Evolutionary conservation across 1,140 invertebrate species (phyloP).

Genomic region (Chrysomallon squamiferum): DNA sequence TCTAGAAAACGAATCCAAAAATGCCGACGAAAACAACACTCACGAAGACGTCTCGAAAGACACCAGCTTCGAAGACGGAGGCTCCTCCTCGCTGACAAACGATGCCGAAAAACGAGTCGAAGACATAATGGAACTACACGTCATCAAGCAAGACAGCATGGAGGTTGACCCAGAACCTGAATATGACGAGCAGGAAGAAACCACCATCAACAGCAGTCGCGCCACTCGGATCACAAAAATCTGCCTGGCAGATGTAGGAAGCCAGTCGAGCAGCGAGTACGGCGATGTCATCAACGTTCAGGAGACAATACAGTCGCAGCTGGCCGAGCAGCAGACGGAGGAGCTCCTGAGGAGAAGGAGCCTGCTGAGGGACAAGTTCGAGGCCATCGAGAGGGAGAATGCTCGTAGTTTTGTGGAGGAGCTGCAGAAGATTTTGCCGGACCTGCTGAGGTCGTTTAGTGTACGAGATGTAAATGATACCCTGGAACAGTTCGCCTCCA

Average conservation of each 20-base stretch:
- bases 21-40: too few relatives aligned
- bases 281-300: background rate
- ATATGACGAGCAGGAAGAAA: background rate
- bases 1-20: too few relatives aligned
- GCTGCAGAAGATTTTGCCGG: conserved; percentile 75
- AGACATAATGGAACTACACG: too few relatives aligned
- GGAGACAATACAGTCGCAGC: background rate
- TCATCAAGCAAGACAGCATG: background rate
- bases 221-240: background rate
- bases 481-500: conserved; percentile 88
- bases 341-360: background rate
- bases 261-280: background rate
- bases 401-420: conserved; percentile 78
- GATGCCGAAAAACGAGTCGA: background rate
- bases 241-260: background rate
- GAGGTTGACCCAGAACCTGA: background rate
- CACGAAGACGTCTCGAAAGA: background rate
- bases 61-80: background rate
- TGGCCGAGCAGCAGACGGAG: background rate
- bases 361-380: conserved; percentile 17
- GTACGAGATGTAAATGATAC: conserved; percentile 87
- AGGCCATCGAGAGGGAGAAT: conserved; percentile 78
- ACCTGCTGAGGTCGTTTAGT: conserved; percentile 74
- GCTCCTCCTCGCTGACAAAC: background rate
- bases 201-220: background rate